Evolutionary conservation across 1,140 invertebrate genomes (phyloP).

Genomic region (Brachionus plicatilis): DNA sequence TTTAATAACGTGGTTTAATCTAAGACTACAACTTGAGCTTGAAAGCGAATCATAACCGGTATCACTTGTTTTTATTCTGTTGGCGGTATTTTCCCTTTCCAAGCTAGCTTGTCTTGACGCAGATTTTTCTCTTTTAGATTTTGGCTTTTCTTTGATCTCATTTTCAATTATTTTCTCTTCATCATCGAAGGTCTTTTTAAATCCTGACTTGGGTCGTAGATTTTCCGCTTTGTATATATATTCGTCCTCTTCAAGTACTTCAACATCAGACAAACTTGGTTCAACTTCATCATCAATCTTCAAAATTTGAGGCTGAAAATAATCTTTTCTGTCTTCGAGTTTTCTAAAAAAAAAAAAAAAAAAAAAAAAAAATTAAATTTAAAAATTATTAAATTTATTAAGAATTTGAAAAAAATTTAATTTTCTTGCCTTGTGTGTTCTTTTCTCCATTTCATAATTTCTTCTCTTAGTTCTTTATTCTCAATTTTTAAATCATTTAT

Average conservation of each 20-base stretch:
- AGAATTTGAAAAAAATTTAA: neutral
- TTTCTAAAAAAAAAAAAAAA: neutral
- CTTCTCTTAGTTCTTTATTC: constrained; percentile 11
- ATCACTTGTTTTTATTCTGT: constrained; percentile 23
- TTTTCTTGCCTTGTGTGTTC: constrained; percentile 8
- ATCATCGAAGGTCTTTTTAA: neutral
- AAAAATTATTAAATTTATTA: neutral
- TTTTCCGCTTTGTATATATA: neutral
- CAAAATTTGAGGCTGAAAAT: constrained; percentile 34
- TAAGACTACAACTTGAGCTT: constrained; percentile 4
- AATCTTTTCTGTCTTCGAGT: constrained; percentile 24
- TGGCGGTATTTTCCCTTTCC: neutral
- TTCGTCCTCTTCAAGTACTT: constrained; percentile 28
- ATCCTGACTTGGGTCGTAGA: neutral
- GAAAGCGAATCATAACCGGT: constrained; percentile 37
- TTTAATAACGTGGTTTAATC: neutral
- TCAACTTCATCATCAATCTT: constrained; percentile 27
- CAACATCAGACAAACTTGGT: neutral
- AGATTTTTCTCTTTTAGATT: constrained; percentile 5
- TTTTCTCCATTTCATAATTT: constrained; percentile 27
- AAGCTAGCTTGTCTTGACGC: neutral
- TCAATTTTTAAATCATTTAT: constrained; percentile 27
- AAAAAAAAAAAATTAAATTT: neutral
- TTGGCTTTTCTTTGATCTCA: neutral
- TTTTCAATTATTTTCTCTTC: neutral